These are phyloP conservation scores for Montipora capricornis DNA, from an alignment of 64 coral and sea anemone species.

Conservation along the genomic window DNA sequence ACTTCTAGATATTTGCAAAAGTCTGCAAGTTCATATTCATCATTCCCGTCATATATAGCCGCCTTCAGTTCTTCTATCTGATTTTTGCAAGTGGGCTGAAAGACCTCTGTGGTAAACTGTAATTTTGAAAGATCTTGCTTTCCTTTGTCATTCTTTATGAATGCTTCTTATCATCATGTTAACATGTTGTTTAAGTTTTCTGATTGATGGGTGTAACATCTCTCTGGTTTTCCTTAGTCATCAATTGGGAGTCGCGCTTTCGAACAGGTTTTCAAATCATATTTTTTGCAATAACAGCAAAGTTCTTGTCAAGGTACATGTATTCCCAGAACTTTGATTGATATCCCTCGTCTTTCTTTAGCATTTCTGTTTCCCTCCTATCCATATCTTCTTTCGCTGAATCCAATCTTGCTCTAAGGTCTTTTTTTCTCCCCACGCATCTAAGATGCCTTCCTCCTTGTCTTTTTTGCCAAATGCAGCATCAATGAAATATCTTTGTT, in stretches of 20 bases:
- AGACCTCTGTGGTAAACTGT: constrained; percentile 22
- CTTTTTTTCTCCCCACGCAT: constrained; percentile 51
- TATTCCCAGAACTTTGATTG: constrained; percentile 37
- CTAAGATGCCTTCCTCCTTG: constrained; percentile 36
- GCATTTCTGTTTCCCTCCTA: constrained; percentile 33
- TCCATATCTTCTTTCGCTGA: constrained; percentile 30
- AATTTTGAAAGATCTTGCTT: constrained; percentile 50
- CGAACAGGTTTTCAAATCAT: constrained; percentile 24
- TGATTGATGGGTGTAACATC: constrained; percentile 44
- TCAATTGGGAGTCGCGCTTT: constrained; percentile 31
- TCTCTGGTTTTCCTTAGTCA: constrained; percentile 33
- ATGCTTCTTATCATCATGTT: constrained; percentile 31
- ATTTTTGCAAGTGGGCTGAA: constrained; percentile 8
- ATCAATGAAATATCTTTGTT: constrained; percentile 35
- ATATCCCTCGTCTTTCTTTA: constrained; percentile 31
- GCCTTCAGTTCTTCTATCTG: constrained; percentile 40
- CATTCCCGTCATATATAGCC: not conserved
- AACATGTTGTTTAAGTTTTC: constrained; percentile 60
- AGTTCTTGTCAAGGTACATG: constrained; percentile 45
- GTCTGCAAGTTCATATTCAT: no score
- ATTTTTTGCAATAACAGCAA: constrained; percentile 28
- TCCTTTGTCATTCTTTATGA: constrained; percentile 33
- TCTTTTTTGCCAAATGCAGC: constrained; percentile 50
- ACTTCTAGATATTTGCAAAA: no score
- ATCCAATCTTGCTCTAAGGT: constrained; percentile 30